Evolutionary conservation across 1,140 invertebrate genomes (phyloP).

Genomic region (Oncopeltus fasciatus): DNA sequence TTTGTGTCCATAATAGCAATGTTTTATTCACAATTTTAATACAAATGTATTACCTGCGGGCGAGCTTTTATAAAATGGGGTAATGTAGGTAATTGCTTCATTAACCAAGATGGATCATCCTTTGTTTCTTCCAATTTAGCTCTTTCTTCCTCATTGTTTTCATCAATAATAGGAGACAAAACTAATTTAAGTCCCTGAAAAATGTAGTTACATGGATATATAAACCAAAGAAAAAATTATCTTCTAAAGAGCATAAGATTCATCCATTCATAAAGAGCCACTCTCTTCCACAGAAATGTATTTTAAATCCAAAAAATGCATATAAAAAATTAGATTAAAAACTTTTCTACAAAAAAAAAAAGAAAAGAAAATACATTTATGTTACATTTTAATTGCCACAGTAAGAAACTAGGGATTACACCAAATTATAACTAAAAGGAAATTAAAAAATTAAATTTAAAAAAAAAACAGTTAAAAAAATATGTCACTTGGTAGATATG

Average conservation of each 20-base stretch:
- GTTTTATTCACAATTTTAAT: not conserved
- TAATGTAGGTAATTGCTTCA: conserved; percentile 56
- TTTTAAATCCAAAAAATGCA: not conserved
- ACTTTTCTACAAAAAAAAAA: not conserved
- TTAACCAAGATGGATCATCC: conserved; percentile 47
- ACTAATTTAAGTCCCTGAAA: conserved; percentile 49
- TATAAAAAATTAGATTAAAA: not conserved
- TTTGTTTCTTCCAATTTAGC: conserved; percentile 22
- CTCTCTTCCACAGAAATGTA: too few species aligned
- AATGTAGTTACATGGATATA: too few species aligned
- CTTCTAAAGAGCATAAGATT: too few species aligned
- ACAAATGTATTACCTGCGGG: conserved; percentile 34
- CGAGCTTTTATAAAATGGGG: conserved; percentile 54
- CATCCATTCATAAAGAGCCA: too few species aligned
- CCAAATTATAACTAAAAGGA: too few species aligned
- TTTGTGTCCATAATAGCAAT: too few species aligned
- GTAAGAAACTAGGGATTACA: too few species aligned
- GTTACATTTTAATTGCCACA: too few species aligned
- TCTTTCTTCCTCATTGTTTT: conserved; percentile 29
- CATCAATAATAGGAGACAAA: conserved; percentile 32
- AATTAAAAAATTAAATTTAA: too few species aligned
- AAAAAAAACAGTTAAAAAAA: too few species aligned
- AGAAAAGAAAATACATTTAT: not conserved
- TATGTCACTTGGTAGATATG: too few species aligned
- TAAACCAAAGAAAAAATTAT: too few species aligned